Evolutionary conservation across 2,113 vertebrate species (phyloP), one percentile per base, ranked within the genome.

Genomic region (Daboia siamensis): DNA sequence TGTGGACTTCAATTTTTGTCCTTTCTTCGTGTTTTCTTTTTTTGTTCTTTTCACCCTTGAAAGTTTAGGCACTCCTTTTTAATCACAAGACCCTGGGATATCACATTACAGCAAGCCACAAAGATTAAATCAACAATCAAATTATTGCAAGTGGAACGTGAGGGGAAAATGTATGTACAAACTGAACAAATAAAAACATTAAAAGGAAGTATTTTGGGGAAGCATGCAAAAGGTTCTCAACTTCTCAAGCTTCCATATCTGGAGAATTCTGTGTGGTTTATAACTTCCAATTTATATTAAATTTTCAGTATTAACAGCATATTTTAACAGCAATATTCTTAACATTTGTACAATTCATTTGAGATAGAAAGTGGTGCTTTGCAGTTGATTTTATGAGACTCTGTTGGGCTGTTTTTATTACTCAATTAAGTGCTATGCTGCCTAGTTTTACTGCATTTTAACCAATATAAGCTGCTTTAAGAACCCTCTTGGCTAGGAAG

Each of bases 21-120:
- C 88, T 94, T 90, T 96, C 95, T 96, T 94, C 94, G 88, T 93
- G 92, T 87, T 88, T 52, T 94, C 39, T 86, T 88, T 95, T 54
- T 84, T 88, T 87, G 89, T 90, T 93, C 55, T 64, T 93, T 91
- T 90, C 94, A 95, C 90, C 90, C 94, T 12, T 1, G 93, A 96
- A 93, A 96, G 57, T 87, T 95, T 94, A 97, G 80, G 94, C 90
- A 86, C 90, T 44, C n/a, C 46, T 64, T 93, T 91, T 96, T 94
- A 95, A 95, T 95, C 94, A 94, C 46, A 74, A 95, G 93, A 91
- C 95, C 96, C 94, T 91, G 95, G 96, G 94, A 94, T 33, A 91
- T 93, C 95, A 89, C 59, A 94, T 95, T 92, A 93, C 94, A 95
- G 96, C 96, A 95, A 91, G 89, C 94, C 51, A 95, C 94, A 86